A percentile compares a stretch with the other conserved stretches of the same genome.
Conservation (phyloP, 2,113 vertebrate species). For the Xenopus borealis region DNA sequence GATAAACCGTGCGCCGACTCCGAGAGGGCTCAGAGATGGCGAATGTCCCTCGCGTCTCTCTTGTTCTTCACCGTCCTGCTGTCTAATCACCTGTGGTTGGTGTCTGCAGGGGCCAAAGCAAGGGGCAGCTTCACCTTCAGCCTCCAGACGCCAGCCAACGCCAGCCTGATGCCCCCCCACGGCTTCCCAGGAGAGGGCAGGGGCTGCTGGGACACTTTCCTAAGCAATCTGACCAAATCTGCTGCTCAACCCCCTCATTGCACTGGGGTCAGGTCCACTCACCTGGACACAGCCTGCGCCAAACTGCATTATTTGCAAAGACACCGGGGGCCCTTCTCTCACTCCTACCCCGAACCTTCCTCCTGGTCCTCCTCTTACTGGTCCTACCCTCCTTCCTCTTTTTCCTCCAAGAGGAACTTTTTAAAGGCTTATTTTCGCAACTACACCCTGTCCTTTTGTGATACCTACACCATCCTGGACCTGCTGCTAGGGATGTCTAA, state of each 20-base stretch:
- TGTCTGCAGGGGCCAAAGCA: slow-evolving; percentile 68
- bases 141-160: slow-evolving; percentile 50
- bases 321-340: slow-evolving; percentile 57
- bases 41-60: slow-evolving; percentile 73
- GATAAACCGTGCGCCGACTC: slow-evolving; percentile 77
- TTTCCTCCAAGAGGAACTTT: slow-evolving; percentile 69
- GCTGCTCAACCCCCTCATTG: slow-evolving; percentile 52
- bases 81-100: slow-evolving; percentile 73
- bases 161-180: slow-evolving; percentile 44
- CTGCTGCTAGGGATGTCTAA: slow-evolving; percentile 77
- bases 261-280: slow-evolving; percentile 56
- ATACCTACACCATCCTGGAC: slow-evolving; percentile 78
- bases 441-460: slow-evolving; percentile 81
- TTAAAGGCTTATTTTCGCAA: slow-evolving; percentile 77
- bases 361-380: slow-evolving; percentile 52
- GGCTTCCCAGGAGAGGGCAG: slow-evolving; percentile 48
- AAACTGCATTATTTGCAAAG: slow-evolving; percentile 63
- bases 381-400: slow-evolving; percentile 49
- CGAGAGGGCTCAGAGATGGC: slow-evolving; percentile 78
- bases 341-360: slow-evolving; percentile 56
- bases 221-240: slow-evolving; percentile 66
- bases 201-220: slow-evolving; percentile 57
- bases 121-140: slow-evolving; percentile 61
- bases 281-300: slow-evolving; percentile 68
- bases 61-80: slow-evolving; percentile 75